These are phyloP conservation scores for Yponomeuta sedellus DNA, from an alignment of 2,888 invertebrate species.

Conservation along the genomic window DNA sequence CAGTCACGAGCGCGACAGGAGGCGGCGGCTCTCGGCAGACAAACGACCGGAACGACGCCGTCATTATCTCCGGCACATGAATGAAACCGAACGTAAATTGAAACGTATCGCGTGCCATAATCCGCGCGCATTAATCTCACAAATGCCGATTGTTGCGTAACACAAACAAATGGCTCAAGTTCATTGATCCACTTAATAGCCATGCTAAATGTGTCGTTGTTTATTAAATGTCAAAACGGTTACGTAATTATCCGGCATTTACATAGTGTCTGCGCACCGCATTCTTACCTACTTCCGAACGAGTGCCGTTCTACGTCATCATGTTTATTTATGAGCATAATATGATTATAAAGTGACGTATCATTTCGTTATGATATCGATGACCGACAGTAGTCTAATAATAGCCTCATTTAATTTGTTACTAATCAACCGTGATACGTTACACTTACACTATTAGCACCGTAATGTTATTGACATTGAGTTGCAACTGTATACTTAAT, in stretches of 20 bases:
- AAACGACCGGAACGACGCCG: conserved; percentile 59
- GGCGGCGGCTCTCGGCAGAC: conserved; percentile 38
- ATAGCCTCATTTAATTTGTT: conserved; percentile 70
- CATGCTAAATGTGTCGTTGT: conserved; percentile 71
- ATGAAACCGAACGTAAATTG: conserved; percentile 75
- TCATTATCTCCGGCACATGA: conserved; percentile 70
- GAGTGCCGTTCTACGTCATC: conserved; percentile 47
- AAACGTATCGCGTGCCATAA: conserved; percentile 76
- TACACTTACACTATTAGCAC: not conserved
- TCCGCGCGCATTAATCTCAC: conserved; percentile 74
- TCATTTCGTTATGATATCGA: conserved; percentile 66
- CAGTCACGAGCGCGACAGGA: conserved; percentile 5
- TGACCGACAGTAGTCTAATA: conserved; percentile 66
- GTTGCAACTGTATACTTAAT: not conserved
- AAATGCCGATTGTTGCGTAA: conserved; percentile 72
- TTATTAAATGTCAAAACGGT: conserved; percentile 71
- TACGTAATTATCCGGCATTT: conserved; percentile 63
- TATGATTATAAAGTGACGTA: conserved; percentile 75
- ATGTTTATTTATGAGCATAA: conserved; percentile 69
- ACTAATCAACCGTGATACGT: conserved; percentile 43
- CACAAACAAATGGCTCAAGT: conserved; percentile 69
- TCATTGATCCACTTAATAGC: conserved; percentile 75
- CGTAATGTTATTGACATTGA: conserved; percentile 1
- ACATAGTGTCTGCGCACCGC: conserved; percentile 48
- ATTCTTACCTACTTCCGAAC: conserved; percentile 30